These are phyloP conservation scores for Neofelis nebulosa DNA, from an alignment of 2,113 vertebrate genomes.

Conservation along the genomic window DNA sequence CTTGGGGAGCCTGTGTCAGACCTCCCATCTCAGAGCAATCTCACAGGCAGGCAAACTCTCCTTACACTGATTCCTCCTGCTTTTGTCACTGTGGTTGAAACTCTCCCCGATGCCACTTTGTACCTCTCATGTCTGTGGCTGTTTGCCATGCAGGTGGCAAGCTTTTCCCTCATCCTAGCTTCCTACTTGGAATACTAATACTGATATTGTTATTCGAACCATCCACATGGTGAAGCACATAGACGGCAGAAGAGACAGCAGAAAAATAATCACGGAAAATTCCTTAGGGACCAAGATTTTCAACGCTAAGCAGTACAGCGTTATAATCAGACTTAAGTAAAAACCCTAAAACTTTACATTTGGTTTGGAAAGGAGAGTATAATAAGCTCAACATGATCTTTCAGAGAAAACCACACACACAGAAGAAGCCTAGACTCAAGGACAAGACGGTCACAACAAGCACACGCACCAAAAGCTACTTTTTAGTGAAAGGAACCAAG, in stretches of 20 bases:
- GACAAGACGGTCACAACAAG: background rate
- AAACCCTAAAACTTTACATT: background rate
- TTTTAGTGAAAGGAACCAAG: background rate
- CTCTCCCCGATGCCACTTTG: background rate
- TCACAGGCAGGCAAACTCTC: background rate
- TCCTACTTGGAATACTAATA: background rate
- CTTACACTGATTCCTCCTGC: background rate
- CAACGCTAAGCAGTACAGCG: background rate
- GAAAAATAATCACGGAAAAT: background rate
- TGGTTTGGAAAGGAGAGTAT: background rate
- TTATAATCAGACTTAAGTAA: background rate
- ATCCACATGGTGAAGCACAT: background rate
- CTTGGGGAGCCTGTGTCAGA: background rate
- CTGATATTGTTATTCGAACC: background rate
- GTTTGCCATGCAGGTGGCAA: background rate
- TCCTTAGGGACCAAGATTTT: background rate
- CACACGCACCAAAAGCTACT: background rate
- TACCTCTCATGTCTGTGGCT: background rate
- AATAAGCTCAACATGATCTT: background rate
- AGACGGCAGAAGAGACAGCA: background rate
- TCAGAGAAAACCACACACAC: background rate
- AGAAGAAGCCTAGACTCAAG: background rate
- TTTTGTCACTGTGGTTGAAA: background rate
- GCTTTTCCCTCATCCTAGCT: background rate
- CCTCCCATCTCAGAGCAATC: background rate